Percentiles rank a stretch among this genome's conserved stretches.
These are phyloP conservation scores for Eupithecia dodoneata DNA, from an alignment of 2,888 invertebrate genomes.

Conservation along the genomic window DNA sequence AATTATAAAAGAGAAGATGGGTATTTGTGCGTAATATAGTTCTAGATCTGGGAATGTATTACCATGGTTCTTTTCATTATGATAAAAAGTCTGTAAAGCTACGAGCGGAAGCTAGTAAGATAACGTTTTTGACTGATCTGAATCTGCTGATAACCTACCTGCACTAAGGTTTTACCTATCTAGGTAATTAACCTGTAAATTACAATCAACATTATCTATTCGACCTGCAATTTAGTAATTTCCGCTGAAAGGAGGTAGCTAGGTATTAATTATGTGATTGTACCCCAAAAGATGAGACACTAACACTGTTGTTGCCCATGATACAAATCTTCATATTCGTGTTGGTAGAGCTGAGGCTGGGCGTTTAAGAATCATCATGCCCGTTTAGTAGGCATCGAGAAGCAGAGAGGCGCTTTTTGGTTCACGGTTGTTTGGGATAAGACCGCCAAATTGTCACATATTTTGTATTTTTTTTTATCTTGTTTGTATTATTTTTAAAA, in stretches of 20 bases:
- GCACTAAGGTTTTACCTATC: not conserved
- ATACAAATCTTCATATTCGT: not conserved
- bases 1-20: too few species aligned
- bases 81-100: too few species aligned
- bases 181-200: not conserved
- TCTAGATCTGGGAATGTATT: too few species aligned
- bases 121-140: not conserved
- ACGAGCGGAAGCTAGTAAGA: not conserved
- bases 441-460: too few species aligned
- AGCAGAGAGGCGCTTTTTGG: too few species aligned
- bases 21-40: too few species aligned
- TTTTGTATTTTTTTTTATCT: too few species aligned
- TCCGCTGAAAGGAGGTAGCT: not conserved
- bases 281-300: not conserved
- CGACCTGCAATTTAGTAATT: not conserved
- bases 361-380: not conserved
- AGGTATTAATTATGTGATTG: not conserved
- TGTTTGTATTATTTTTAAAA: too few species aligned
- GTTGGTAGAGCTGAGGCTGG: not conserved
- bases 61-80: too few species aligned
- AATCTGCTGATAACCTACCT: not conserved
- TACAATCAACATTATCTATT: not conserved
- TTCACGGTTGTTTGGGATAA: too few species aligned
- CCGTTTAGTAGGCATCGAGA: too few species aligned
- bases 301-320: not conserved